Evolutionary conservation across 2,113 vertebrate genomes (phyloP).

Genomic region (Thermophis baileyi): DNA sequence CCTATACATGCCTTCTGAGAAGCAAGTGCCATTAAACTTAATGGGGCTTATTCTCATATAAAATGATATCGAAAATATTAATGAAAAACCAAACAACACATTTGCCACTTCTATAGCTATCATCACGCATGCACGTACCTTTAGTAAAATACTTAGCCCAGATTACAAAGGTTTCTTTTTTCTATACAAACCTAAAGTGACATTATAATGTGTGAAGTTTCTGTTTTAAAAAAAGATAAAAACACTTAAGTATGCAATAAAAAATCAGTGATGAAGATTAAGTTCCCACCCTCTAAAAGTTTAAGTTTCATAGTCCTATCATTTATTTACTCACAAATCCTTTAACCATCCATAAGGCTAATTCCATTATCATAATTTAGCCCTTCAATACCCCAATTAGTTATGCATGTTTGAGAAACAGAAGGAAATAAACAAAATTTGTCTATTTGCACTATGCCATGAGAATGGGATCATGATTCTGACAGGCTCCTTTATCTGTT

Average conservation of each 20-base stretch:
- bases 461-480: background rate
- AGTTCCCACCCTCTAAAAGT: background rate
- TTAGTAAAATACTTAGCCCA: background rate
- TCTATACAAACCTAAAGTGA: background rate
- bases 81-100: background rate
- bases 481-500: constrained; percentile 20
- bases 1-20: background rate
- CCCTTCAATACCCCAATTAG: constrained; percentile 18
- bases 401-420: constrained; percentile 10
- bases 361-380: background rate
- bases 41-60: background rate
- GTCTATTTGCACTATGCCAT: constrained; percentile 31
- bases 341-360: background rate
- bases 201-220: background rate
- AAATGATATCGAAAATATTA: background rate
- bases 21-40: background rate
- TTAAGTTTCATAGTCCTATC: background rate
- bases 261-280: background rate
- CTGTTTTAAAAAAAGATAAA: background rate
- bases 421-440: constrained; percentile 32
- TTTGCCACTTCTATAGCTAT: background rate
- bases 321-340: background rate
- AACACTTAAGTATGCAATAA: background rate
- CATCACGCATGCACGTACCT: background rate
- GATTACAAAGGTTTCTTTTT: background rate